Evolutionary conservation across 2,113 vertebrate genomes (phyloP), one percentile per base, ranked within the genome.

Genomic region (Hipposideros armiger): DNA sequence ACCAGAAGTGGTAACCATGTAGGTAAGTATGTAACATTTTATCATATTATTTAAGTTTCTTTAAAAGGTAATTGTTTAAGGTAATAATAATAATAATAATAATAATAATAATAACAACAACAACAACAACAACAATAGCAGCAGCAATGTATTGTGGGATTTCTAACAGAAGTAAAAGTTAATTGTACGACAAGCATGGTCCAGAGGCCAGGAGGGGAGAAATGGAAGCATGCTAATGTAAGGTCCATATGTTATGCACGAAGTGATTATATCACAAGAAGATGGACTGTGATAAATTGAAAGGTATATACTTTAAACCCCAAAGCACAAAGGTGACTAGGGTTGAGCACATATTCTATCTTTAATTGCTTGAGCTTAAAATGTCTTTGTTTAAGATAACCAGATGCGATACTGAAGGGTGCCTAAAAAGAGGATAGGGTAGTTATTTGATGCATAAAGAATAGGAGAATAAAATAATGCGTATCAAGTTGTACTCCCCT

Each of bases 381-480:
- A 52, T 78, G 42, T 36, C 36, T 81, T 83, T 69, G 42, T 62
- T 74, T 87, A 92, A 93, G 74, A 66, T 72, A 76, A 7, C 70
- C 52, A 70, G 45, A 85, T 60, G 20, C n/a, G 40, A 90, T 22
- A 67, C 1, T 84, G 3, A 88, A 47, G 15, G 19, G 15, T 94
- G 19, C 91, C 32, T 85, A 8, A 83, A 90, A 84, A 73, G 82
- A 47, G 89, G 36, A 80, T 4, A 30, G 60, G 45, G 26, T 17
- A 62, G 54, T 90, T 78, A 58, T 64, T 42, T 91, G 60, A 89
- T 72, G n/a, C 3, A 70, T 42, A 16, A 70, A 40, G 94, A 95
- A 26, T 26, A 76, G 74, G 69, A 62, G 32, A 85, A 90, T 56
- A 87, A 87, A 97, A 95, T 74, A 92, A 96, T 58, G 66, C 28